Evolutionary conservation across 1,140 invertebrate genomes (phyloP).

Genomic region (Ceratitis capitata): DNA sequence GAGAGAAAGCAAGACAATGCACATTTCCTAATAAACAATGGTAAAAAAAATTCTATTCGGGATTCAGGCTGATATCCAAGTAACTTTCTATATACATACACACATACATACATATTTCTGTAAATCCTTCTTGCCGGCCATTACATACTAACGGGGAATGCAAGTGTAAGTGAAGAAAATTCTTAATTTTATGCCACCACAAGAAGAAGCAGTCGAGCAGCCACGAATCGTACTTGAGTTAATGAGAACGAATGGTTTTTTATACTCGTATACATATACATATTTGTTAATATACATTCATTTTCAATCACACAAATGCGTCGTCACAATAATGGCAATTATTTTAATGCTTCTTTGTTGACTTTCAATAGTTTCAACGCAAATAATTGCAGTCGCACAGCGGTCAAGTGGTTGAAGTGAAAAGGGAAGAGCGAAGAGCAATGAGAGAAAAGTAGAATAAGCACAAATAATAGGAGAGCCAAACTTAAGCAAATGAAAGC

Average conservation of each 20-base stretch:
- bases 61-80: background rate
- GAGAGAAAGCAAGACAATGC: background rate
- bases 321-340: background rate
- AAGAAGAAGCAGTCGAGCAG: background rate
- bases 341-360: background rate
- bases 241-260: background rate
- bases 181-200: background rate
- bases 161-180: slow-evolving; percentile 1
- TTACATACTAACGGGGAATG: background rate
- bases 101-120: background rate
- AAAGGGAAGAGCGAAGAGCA: background rate
- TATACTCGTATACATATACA: background rate
- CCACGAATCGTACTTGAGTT: background rate
- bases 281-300: background rate
- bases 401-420: background rate
- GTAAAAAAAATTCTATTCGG: background rate
- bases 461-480: background rate
- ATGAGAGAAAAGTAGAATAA: background rate
- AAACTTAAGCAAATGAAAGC: background rate
- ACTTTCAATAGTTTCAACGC: background rate
- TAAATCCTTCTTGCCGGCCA: background rate
- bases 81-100: background rate
- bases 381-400: background rate
- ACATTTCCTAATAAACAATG: background rate
- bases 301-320: background rate